These are phyloP conservation scores for Synodontis membranacea DNA, from an alignment of 2,113 vertebrate genomes.

Conservation along the genomic window DNA sequence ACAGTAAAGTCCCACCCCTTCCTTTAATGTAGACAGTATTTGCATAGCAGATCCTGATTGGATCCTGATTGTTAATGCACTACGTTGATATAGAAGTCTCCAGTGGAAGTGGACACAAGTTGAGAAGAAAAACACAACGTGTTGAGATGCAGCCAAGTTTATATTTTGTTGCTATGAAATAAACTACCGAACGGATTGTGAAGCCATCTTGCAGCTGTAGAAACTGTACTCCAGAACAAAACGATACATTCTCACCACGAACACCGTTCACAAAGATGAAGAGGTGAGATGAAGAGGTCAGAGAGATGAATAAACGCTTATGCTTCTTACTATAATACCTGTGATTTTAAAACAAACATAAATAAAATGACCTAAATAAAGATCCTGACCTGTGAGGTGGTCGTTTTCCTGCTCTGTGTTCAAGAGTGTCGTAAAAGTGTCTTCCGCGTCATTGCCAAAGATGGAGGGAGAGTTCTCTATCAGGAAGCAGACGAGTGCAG, in stretches of 20 bases:
- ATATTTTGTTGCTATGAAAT: constrained; percentile 1
- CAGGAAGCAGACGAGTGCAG: constrained; percentile 73
- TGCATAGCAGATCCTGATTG: neutral
- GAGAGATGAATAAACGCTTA: neutral
- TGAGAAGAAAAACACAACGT: neutral
- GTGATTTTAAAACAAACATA: neutral
- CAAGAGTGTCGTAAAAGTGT: constrained; percentile 64
- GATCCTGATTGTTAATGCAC: neutral
- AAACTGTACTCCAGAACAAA: neutral
- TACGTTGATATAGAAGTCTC: neutral
- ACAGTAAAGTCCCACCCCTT: neutral
- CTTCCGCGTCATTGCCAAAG: constrained; percentile 73
- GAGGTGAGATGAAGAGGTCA: too few species aligned
- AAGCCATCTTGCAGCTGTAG: neutral
- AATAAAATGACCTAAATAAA: neutral
- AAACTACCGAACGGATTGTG: neutral
- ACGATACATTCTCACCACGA: neutral
- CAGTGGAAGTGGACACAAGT: neutral
- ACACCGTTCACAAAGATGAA: too few species aligned
- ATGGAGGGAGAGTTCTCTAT: constrained; percentile 76
- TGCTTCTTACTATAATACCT: neutral
- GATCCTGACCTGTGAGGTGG: constrained; percentile 53
- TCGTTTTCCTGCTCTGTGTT: constrained; percentile 58
- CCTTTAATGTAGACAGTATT: neutral
- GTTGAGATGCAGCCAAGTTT: neutral